Evolutionary conservation across 2,888 invertebrate species (phyloP).

Genomic region (Odontothrips loti): DNA sequence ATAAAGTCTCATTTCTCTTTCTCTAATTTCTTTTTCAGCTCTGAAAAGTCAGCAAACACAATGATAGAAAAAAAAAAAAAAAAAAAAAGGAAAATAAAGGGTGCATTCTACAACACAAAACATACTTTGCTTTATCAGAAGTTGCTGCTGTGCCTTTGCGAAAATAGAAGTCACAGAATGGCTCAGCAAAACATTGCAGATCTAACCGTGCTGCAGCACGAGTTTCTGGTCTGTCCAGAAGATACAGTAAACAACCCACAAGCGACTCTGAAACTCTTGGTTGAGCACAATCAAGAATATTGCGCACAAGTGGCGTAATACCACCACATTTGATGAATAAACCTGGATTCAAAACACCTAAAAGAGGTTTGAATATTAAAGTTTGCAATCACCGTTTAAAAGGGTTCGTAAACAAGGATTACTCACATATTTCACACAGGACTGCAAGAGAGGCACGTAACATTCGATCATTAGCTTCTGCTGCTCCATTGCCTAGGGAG

Average conservation of each 20-base stretch:
- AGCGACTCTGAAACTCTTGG: constrained; percentile 87
- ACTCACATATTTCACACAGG: constrained; percentile 78
- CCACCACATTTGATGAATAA: constrained; percentile 77
- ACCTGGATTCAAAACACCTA: constrained; percentile 76
- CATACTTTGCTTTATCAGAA: constrained; percentile 33
- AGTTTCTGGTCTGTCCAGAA: constrained; percentile 79
- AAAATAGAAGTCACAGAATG: constrained; percentile 69
- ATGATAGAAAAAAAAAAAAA: background rate
- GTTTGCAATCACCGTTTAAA: background rate
- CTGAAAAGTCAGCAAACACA: constrained; percentile 44
- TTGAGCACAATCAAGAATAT: constrained; percentile 78
- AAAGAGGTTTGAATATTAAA: constrained; percentile 38
- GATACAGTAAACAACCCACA: constrained; percentile 77
- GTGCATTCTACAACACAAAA: constrained; percentile 19
- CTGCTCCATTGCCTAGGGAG: constrained; percentile 73
- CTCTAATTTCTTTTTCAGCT: constrained; percentile 56
- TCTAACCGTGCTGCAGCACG: constrained; percentile 71
- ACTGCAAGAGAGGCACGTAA: constrained; percentile 81
- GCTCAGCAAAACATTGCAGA: constrained; percentile 82
- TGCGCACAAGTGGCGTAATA: constrained; percentile 74
- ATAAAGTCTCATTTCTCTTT: constrained; percentile 74
- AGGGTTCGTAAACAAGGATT: constrained; percentile 14
- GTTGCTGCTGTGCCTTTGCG: background rate
- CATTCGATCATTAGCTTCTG: constrained; percentile 76
- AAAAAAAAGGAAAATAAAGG: background rate